phyloP scores from a whole-genome alignment of 2,113 vertebrate genomes.

The Phasianus colchicus region DNA sequence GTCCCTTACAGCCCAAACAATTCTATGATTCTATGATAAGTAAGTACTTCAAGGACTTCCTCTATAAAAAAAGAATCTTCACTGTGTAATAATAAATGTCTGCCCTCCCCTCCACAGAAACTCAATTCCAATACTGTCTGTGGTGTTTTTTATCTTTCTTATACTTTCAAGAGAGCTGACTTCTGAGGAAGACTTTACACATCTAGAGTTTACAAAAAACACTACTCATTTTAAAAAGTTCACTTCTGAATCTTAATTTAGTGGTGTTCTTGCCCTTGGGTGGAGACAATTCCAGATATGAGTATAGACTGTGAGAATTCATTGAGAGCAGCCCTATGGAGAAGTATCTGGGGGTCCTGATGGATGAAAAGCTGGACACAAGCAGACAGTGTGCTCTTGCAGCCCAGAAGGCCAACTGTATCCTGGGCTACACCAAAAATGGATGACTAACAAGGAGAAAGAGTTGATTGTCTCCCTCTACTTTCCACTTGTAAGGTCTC shows the following conservation, averaged over 20 bases:
- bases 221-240: neutral
- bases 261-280: neutral
- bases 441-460: too few species aligned
- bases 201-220: neutral
- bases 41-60: neutral
- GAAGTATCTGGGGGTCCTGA: too few species aligned
- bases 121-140: neutral
- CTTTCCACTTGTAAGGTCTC: too few species aligned
- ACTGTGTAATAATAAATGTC: neutral
- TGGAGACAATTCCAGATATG: too few species aligned
- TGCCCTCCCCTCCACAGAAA: neutral
- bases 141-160: neutral
- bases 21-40: neutral
- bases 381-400: too few species aligned
- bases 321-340: too few species aligned
- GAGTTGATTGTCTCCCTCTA: too few species aligned
- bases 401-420: too few species aligned
- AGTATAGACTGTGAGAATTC: too few species aligned
- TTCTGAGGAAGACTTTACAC: neutral
- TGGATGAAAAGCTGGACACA: too few species aligned
- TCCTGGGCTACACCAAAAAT: too few species aligned
- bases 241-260: neutral
- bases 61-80: neutral
- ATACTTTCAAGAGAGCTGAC: neutral
- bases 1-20: too few species aligned